Evolutionary conservation across 2,797 vertebrate genomes (phyloP), one percentile per base, ranked within the genome.

Genomic region (Cynopterus sphinx): DNA sequence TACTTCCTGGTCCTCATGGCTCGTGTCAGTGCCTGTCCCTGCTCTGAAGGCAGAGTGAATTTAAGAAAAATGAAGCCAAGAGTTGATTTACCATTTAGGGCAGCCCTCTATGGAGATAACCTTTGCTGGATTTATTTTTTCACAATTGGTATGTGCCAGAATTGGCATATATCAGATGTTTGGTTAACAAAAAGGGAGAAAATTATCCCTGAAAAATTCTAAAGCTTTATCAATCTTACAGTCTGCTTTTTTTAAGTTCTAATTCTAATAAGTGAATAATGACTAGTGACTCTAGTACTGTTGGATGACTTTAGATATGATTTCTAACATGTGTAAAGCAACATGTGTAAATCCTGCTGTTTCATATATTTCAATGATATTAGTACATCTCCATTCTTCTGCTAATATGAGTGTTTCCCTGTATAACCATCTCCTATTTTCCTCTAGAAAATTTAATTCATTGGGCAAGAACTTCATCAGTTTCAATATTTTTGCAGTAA

Each of bases 1-100:
- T 92, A 43, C 65, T 92, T 95, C 31, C 9, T 82, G 55, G 33
- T 57, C 21, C 39, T 78, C 10, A 39, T 19, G 41, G 28, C 39
- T 78, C 26, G 36, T 90, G 74, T 78, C 13, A 83, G 36, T 71
- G 51, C 39, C 33, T 24, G 21, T 11, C 9, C 33, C 87, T 95
- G 10, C 63, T 93, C 39, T 26, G 12, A 67, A 55, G 36, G 5
- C 73, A 87, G 24, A 78, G 10, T 46, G 3, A 94, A 9, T 73
- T 9, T 31, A 65, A 55, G 33, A 87, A 94, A 93, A 96, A 85
- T n/a, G 33, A 95, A 92, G 9, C 21, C 65, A 78, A 86, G 24
- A 57, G 82, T 68, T 53, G 51, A 82, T 81, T 94, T 95, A 57
- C 49, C 26, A 1, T 86, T 88, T 36, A 67, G 16, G 6, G 10